These are phyloP conservation scores for Cryptocheilus praepositus DNA, from an alignment of 2,888 invertebrate genomes.

Conservation along the genomic window DNA sequence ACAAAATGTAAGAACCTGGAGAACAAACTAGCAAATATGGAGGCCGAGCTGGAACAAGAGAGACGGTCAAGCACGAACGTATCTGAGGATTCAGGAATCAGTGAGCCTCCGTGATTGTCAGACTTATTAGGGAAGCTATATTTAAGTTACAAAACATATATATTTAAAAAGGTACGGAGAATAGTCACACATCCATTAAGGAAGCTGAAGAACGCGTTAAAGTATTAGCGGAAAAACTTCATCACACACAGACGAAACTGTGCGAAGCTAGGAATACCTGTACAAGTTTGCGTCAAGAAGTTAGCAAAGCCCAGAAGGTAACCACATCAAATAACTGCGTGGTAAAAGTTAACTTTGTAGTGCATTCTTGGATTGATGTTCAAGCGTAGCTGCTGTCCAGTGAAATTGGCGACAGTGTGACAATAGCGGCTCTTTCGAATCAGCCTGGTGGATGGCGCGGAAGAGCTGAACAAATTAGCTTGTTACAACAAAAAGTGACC, in stretches of 20 bases:
- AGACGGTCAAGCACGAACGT: background rate
- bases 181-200: slow-evolving; percentile 24
- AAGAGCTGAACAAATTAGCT: slow-evolving; percentile 84
- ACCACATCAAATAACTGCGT: background rate
- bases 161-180: slow-evolving; percentile 40
- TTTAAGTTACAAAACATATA: too few relatives aligned
- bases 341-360: background rate
- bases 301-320: slow-evolving; percentile 83
- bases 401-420: slow-evolving; percentile 85
- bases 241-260: slow-evolving; percentile 79
- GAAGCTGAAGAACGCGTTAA: slow-evolving; percentile 78
- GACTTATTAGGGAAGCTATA: too few relatives aligned
- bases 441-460: slow-evolving; percentile 84
- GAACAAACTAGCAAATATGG: slow-evolving; percentile 76
- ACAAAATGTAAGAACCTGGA: slow-evolving; percentile 78
- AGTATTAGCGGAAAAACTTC: slow-evolving; percentile 79
- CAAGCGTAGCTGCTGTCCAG: slow-evolving; percentile 79
- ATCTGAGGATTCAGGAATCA: slow-evolving; percentile 3
- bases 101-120: slow-evolving; percentile 10
- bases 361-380: slow-evolving; percentile 6
- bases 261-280: slow-evolving; percentile 84
- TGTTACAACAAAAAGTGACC: slow-evolving; percentile 81
- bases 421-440: slow-evolving; percentile 79
- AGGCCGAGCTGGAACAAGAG: slow-evolving; percentile 53
- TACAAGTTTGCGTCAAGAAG: slow-evolving; percentile 82